These are phyloP conservation scores for Netelia fuscicornis DNA, from an alignment of 2,888 invertebrate genomes.

Conservation along the genomic window DNA sequence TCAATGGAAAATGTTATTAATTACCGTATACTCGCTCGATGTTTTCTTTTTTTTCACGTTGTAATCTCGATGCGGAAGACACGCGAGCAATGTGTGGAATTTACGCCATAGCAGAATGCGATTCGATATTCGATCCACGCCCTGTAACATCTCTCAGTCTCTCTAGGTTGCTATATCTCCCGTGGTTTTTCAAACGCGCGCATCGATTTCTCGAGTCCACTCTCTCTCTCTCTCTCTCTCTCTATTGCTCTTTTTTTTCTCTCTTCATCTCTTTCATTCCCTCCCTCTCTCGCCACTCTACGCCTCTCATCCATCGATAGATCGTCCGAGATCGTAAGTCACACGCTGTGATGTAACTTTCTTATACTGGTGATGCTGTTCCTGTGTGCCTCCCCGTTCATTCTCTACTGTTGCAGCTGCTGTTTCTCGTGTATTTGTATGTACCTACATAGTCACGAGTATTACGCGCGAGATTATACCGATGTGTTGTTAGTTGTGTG, in stretches of 20 bases:
- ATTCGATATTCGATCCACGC: constrained; percentile 58
- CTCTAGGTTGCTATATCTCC: constrained; percentile 33
- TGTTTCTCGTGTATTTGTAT: constrained; percentile 24
- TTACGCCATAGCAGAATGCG: background rate
- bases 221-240: constrained; percentile 21
- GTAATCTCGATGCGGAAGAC: constrained; percentile 60
- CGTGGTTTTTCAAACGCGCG: constrained; percentile 48
- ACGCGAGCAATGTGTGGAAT: constrained; percentile 55
- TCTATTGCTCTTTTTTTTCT: constrained; percentile 2
- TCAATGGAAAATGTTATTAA: constrained; percentile 68
- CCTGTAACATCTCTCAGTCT: constrained; percentile 24
- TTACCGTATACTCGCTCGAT: constrained; percentile 15
- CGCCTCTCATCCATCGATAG: constrained; percentile 44
- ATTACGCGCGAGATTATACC: constrained; percentile 48
- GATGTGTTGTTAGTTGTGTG: constrained; percentile 26
- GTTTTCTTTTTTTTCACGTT: background rate
- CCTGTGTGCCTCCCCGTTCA: constrained; percentile 43
- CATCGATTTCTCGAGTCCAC: constrained; percentile 54
- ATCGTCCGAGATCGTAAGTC: constrained; percentile 66
- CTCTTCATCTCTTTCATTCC: background rate
- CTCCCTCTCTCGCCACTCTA: constrained; percentile 4
- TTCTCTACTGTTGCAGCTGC: constrained; percentile 17
- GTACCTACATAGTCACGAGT: constrained; percentile 49
- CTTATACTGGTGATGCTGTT: constrained; percentile 49
- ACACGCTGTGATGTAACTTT: constrained; percentile 67